Percentiles rank a stretch among this genome's conserved stretches.
These are phyloP conservation scores for Pholis gunnellus DNA, from an alignment of 2,113 vertebrate species.

Conservation along the genomic window DNA sequence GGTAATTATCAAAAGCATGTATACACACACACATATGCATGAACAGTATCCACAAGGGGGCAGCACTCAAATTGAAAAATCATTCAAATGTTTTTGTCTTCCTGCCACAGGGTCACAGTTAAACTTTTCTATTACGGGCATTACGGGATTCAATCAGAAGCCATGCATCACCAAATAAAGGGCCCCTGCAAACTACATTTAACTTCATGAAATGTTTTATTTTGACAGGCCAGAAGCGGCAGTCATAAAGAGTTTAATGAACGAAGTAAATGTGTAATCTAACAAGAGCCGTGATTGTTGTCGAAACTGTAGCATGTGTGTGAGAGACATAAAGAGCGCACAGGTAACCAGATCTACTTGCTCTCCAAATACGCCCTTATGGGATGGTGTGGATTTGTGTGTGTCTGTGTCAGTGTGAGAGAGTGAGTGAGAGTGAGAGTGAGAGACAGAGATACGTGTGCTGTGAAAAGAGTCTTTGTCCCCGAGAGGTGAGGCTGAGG, in stretches of 20 bases:
- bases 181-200: background rate
- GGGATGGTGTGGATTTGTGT: constrained; percentile 36
- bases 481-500: constrained; percentile 59
- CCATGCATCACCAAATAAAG: background rate
- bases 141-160: background rate
- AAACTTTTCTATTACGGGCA: background rate
- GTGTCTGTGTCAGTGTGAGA: constrained; percentile 10
- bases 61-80: constrained; percentile 45
- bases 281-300: constrained; percentile 23
- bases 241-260: constrained; percentile 11
- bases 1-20: background rate
- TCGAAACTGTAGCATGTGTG: constrained; percentile 27
- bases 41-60: constrained; percentile 68
- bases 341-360: constrained; percentile 66
- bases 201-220: background rate
- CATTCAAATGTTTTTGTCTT: background rate
- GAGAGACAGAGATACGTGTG: constrained; percentile 29
- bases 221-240: background rate
- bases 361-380: constrained; percentile 64
- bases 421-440: background rate
- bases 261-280: constrained; percentile 16
- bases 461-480: constrained; percentile 78
- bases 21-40: background rate
- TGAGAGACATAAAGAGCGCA: constrained; percentile 1
- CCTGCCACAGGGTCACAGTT: background rate